Evolutionary conservation across 2,797 vertebrate genomes (phyloP).

Genomic region (Thaleichthys pacificus): DNA sequence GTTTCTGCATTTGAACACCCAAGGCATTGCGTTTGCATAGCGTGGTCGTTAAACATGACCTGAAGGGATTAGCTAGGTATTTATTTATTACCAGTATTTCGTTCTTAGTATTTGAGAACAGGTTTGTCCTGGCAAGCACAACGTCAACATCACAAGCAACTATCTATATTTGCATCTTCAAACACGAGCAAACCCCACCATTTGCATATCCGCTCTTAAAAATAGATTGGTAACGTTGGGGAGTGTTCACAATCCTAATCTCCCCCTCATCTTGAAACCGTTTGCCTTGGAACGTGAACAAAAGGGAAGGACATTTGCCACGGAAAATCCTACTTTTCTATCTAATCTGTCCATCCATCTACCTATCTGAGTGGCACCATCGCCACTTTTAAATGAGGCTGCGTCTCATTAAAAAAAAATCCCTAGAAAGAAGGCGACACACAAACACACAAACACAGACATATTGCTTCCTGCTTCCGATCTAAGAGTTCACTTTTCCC

Average conservation of each 20-base stretch:
- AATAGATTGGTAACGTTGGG: slow-evolving; percentile 14
- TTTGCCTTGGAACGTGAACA: slow-evolving; percentile 43
- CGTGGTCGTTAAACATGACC: too few species aligned
- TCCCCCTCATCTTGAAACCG: slow-evolving; percentile 36
- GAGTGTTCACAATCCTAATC: slow-evolving; percentile 33
- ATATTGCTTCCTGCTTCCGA: slow-evolving; percentile 39
- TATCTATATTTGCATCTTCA: slow-evolving; percentile 57
- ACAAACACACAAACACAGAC: slow-evolving; percentile 12
- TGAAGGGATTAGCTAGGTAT: too few species aligned
- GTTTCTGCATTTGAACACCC: too few species aligned
- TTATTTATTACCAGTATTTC: too few species aligned
- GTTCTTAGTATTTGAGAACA: slow-evolving; percentile 14
- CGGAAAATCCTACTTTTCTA: slow-evolving; percentile 47
- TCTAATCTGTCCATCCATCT: slow-evolving; percentile 66
- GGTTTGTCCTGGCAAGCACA: slow-evolving; percentile 29
- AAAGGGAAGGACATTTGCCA: slow-evolving; percentile 54
- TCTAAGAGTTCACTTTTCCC: slow-evolving; percentile 39
- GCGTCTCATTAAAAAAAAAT: slow-evolving; percentile 57
- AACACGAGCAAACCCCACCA: slow-evolving; percentile 53
- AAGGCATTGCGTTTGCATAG: too few species aligned
- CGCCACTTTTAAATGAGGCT: slow-evolving; percentile 31
- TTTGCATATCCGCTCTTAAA: slow-evolving; percentile 51
- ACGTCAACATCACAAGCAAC: slow-evolving; percentile 42
- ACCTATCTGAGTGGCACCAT: slow-evolving; percentile 48
- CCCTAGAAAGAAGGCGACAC: slow-evolving; percentile 27